Base-by-base conservation (phyloP, 1,140 invertebrate genomes). In the Holcopasites calliopsidis region DNA sequence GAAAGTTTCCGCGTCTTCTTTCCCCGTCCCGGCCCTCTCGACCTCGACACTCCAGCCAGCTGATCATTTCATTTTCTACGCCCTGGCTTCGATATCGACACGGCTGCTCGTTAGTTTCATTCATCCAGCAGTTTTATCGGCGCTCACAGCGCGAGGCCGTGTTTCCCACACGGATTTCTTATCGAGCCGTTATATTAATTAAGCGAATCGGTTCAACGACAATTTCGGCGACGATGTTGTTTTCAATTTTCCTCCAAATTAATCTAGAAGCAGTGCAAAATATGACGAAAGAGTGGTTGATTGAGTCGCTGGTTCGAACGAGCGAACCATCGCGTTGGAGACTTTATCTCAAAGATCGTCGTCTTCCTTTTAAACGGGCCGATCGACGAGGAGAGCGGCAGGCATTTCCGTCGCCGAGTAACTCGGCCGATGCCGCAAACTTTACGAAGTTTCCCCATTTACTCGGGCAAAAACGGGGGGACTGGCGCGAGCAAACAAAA, bases 391-490 rank as follows among this genome's bases (percentile, higher is more conserved):
- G 18, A 44, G 69, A 74, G 71, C 61, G 28, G 52, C 71, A 44
- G 71, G 62, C 66, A 74, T 66, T 74, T 74, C 71, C 50, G 40
- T 7, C 61, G 31, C 13, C 54, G 73, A 62, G 62, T 69, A 79
- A 83, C 76, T 83, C 70, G 64, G 33, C 61, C 66, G 77, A 38
- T 57, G 68, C 38, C 44, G 57, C 77, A 57, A 84, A 84, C 61
- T 83, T 83, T 73, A 66, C 57, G 74, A 84, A 83, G 76, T 84
- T 84, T 80, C 81, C 76, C 77, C 81, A 83, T 80, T 80, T 83
- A 80, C 69, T 50, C 44, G 55, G 38, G 62, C 64, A 79, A 83
- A 83, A 83, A 82, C 68, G 76, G 66, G 71, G 69, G 75, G 73
- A 79, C 76, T 79, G 49, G 61, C 28, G 44, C 73, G 50, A 64